These are phyloP conservation scores for Elachura formosa DNA, from an alignment of 2,113 vertebrate genomes.

Conservation along the genomic window DNA sequence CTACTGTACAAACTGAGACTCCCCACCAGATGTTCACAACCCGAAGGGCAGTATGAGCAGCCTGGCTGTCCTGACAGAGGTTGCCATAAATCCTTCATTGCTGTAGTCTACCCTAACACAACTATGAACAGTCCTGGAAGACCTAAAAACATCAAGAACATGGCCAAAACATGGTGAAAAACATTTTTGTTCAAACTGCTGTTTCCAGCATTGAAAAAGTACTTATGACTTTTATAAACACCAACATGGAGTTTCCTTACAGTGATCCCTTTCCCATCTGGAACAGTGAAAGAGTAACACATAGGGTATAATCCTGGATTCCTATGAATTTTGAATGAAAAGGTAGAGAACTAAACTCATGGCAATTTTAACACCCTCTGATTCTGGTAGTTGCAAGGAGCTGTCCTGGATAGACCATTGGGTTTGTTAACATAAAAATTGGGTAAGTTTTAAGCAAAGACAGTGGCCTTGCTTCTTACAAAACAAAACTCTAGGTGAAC, in stretches of 20 bases:
- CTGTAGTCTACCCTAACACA: neutral
- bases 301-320: neutral
- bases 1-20: neutral
- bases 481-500: neutral
- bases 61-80: neutral
- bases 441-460: neutral
- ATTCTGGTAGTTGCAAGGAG: neutral
- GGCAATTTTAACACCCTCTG: neutral
- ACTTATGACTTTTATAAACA: neutral
- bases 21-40: neutral
- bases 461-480: neutral
- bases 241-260: neutral
- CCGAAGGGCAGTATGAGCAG: neutral
- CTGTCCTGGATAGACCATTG: neutral
- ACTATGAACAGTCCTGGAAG: neutral
- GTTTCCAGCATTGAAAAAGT: neutral
- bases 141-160: neutral
- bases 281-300: rapidly evolving
- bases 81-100: neutral
- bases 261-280: neutral
- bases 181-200: neutral
- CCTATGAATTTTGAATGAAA: neutral
- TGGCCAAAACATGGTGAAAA: neutral
- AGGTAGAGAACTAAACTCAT: neutral
- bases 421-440: neutral